Conservation (phyloP, 2,113 vertebrate genomes). For the Calyptommatus sinebrachiatus region DNA sequence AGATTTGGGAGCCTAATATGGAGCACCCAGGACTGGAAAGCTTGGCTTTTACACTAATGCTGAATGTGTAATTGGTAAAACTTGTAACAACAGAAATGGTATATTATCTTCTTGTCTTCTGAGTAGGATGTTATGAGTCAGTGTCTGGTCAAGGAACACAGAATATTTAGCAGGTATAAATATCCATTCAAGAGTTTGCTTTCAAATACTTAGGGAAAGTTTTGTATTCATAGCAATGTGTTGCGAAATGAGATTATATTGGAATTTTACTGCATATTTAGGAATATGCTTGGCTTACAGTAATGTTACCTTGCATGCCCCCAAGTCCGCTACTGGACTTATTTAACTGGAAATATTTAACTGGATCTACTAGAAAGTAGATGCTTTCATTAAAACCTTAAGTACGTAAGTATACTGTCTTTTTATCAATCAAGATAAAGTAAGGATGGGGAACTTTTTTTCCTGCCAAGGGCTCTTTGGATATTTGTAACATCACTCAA, state of each 20-base stretch:
- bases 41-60: conserved; percentile 25
- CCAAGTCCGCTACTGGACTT: conserved; percentile 7
- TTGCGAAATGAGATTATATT: conserved; percentile 32
- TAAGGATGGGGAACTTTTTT: too few species aligned
- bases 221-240: conserved; percentile 33
- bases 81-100: conserved; percentile 44
- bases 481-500: too few species aligned
- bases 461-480: too few species aligned
- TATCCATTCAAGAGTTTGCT: conserved; percentile 44
- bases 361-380: neutral
- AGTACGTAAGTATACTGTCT: neutral
- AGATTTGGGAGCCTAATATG: conserved; percentile 35
- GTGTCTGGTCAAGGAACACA: conserved; percentile 45
- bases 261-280: conserved; percentile 39
- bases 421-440: neutral
- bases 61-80: conserved; percentile 47
- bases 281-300: conserved; percentile 27
- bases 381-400: neutral
- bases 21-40: conserved; percentile 26
- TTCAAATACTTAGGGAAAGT: conserved; percentile 45
- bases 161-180: conserved; percentile 49
- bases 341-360: conserved; percentile 37
- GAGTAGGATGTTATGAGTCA: conserved; percentile 40
- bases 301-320: neutral
- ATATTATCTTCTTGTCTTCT: conserved; percentile 33